Evolutionary conservation across 2,797 vertebrate genomes (phyloP), one percentile per base, ranked within the genome.

Genomic region (Pipistrellus nathusii): DNA sequence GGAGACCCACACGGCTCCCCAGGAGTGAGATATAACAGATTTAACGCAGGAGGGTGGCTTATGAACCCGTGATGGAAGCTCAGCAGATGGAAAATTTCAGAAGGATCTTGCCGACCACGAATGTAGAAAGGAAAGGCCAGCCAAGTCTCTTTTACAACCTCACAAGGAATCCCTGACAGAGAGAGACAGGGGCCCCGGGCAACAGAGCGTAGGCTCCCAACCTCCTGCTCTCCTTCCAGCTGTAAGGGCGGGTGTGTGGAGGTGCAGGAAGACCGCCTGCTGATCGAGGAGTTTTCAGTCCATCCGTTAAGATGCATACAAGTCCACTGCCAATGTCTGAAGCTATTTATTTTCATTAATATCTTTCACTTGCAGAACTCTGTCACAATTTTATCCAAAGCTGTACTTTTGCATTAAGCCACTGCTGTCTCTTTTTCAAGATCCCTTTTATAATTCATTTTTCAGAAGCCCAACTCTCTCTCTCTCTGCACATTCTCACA

Each of bases 81-180:
- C 27, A 91, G 25, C 44, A 80, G 76, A 78, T n/a, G 64, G 41
- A 62, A 84, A 78, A 84, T 51, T 77, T 86, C 91, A 88, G 59
- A 90, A 85, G 71, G 66, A 51, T 51, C 72, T 57, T 57, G 46
- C 69, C n/a, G 38, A 90, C 15, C 66, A 51, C 0, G n/a, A 57
- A 25, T 44, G 59, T 64, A 72, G 51, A 53, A 93, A 89, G 62
- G 23, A 46, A 72, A 83, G 69, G 55, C 18, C 38, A 48, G 85
- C 25, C 66, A 92, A 55, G n/a, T 53, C 41, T 95, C 68, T 77
- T 41, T 76, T 14, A 76, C 11, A 57, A 35, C 2, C 44, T 71
- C 51, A 55, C 30, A 62, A 71, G 62, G 91, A 92, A 88, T n/a
- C 21, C 51, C 41, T 35, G 72, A 48, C 13, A 59, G 53, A 92